phyloP scores from a whole-genome alignment of 2,113 vertebrate species.

The Clarias magur region DNA sequence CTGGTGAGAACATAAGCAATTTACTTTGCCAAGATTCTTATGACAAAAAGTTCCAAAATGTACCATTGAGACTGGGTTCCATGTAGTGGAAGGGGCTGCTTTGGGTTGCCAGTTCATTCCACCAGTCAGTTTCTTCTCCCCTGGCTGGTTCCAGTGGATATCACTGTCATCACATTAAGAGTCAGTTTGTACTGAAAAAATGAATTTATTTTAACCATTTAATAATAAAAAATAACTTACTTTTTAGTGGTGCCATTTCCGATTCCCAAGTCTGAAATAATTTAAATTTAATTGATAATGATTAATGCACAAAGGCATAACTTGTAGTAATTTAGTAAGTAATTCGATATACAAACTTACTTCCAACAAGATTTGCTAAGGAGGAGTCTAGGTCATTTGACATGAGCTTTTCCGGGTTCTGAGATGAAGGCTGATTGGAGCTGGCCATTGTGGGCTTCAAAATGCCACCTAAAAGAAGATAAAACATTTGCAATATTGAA shows the following conservation, averaged over 20 bases:
- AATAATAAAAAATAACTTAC: conserved; percentile 70
- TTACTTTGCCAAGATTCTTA: not conserved
- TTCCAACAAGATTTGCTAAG: conserved; percentile 96
- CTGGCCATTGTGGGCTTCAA: conserved; percentile 92
- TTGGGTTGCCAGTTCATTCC: conserved; percentile 98
- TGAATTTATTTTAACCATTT: not conserved
- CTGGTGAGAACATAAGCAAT: not conserved
- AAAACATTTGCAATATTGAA: not conserved
- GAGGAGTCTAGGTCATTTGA: conserved; percentile 97
- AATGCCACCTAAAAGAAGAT: conserved; percentile 81
- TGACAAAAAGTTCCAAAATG: conserved; percentile 50
- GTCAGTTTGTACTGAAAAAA: not conserved
- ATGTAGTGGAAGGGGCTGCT: conserved; percentile 90
- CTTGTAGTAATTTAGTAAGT: not conserved
- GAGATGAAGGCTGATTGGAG: conserved; percentile 82
- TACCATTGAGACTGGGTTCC: conserved; percentile 98
- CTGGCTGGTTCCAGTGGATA: conserved; percentile 97
- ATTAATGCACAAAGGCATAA: not conserved
- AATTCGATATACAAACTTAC: conserved; percentile 76
- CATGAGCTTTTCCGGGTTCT: conserved; percentile 88
- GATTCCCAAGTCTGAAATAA: conserved; percentile 87
- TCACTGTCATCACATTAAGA: conserved; percentile 77
- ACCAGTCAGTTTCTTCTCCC: conserved; percentile 95
- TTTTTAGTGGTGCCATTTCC: conserved; percentile 97
- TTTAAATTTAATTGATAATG: not conserved